Percentiles rank a stretch among this genome's conserved stretches.
These are phyloP conservation scores for Colius striatus DNA, from an alignment of 2,113 vertebrate species.

Conservation along the genomic window DNA sequence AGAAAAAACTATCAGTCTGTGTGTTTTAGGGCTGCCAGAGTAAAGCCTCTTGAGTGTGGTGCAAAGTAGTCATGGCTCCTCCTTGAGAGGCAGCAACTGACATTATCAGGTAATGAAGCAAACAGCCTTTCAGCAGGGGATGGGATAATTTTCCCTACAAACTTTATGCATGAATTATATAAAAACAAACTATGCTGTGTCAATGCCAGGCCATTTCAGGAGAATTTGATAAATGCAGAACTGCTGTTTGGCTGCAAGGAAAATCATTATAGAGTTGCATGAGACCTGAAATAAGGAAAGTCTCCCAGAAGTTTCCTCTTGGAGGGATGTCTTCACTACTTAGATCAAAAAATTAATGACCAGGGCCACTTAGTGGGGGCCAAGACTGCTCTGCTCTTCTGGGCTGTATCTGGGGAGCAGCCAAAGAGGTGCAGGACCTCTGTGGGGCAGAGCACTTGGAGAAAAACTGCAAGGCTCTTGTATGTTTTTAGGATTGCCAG, in stretches of 20 bases:
- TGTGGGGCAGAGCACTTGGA: background rate
- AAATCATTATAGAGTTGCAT: background rate
- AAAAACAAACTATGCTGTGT: background rate
- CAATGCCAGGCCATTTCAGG: background rate
- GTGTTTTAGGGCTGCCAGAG: conserved; percentile 30
- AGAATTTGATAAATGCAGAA: conserved; percentile 4
- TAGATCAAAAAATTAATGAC: background rate
- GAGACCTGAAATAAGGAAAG: background rate
- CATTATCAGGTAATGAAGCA: background rate
- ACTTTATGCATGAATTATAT: conserved; percentile 20
- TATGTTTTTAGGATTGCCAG: background rate
- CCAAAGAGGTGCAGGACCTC: background rate
- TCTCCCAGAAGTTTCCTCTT: background rate
- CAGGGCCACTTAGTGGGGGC: background rate
- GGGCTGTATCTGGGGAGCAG: background rate
- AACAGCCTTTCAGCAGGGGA: conserved; percentile 33
- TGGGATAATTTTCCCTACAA: conserved; percentile 46
- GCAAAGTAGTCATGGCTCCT: conserved; percentile 29
- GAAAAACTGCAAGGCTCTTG: background rate
- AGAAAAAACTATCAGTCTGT: background rate
- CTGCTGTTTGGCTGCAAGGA: background rate
- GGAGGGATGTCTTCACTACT: background rate
- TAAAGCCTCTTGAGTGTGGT: background rate
- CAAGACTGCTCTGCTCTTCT: background rate
- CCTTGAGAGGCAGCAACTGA: conserved; percentile 22